Evolutionary conservation across 2,888 invertebrate genomes (phyloP).

Genomic region (Eupithecia centaureata): DNA sequence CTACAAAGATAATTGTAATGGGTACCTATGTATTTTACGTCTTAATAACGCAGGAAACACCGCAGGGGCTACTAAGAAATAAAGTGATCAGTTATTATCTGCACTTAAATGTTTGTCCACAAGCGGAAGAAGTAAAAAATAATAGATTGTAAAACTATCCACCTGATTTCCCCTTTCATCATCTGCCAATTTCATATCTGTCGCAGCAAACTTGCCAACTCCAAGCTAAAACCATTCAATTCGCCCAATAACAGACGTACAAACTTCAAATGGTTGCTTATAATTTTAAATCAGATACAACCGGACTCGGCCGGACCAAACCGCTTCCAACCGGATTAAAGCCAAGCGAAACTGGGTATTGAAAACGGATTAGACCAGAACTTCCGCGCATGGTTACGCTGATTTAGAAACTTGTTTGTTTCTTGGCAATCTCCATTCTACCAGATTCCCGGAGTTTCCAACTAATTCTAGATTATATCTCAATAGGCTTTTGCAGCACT

Average conservation of each 20-base stretch:
- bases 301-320: conserved; percentile 56
- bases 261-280: conserved; percentile 63
- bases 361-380: conserved; percentile 76
- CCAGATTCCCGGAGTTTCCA: conserved; percentile 53
- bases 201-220: conserved; percentile 25
- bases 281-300: conserved; percentile 74
- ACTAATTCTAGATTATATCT: conserved; percentile 62
- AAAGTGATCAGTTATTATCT: too few relatives aligned
- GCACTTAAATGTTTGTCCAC: too few relatives aligned
- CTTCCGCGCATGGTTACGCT: conserved; percentile 78
- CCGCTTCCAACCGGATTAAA: conserved; percentile 67
- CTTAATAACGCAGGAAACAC: too few relatives aligned
- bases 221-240: conserved; percentile 40
- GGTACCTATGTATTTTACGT: too few relatives aligned
- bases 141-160: not conserved
- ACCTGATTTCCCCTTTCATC: not conserved
- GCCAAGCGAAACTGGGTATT: conserved; percentile 59
- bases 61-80: too few relatives aligned
- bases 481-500: too few relatives aligned
- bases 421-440: conserved; percentile 61
- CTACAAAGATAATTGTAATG: too few relatives aligned
- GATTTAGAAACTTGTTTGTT: conserved; percentile 81
- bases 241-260: conserved; percentile 40
- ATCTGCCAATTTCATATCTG: not conserved
- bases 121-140: not conserved